Evolutionary conservation across 2,797 vertebrate genomes (phyloP).

Genomic region (Champsocephalus esox): DNA sequence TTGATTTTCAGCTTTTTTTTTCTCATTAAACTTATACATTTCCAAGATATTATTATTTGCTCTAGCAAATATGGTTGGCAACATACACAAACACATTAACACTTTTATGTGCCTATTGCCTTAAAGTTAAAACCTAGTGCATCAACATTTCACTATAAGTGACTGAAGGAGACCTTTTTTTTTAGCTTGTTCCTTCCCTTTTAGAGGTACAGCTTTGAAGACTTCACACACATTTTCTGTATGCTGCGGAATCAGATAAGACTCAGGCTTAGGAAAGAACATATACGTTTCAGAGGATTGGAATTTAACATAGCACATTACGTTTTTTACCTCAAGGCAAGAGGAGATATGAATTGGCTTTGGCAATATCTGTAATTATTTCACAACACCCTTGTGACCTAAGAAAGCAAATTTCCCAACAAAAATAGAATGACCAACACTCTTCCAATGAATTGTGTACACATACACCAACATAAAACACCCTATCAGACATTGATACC

Average conservation of each 20-base stretch:
- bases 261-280: not conserved
- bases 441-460: conserved; percentile 34
- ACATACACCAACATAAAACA: conserved; percentile 12
- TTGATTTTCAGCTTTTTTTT: not conserved
- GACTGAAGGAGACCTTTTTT: not conserved
- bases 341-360: conserved; percentile 4
- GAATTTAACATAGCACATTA: conserved; percentile 5
- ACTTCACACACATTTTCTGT: not conserved
- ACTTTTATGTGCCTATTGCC: not conserved
- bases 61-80: not conserved
- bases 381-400: conserved; percentile 27
- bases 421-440: conserved; percentile 22
- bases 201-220: not conserved
- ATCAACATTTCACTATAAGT: not conserved
- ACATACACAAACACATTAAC: not conserved
- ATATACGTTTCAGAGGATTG: not conserved
- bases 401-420: not conserved
- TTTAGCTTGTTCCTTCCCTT: not conserved
- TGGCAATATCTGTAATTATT: conserved; percentile 35
- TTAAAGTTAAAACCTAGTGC: not conserved
- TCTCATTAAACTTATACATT: not conserved
- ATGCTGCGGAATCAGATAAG: not conserved
- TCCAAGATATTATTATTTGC: not conserved
- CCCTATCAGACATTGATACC: conserved; percentile 2
- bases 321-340: not conserved